Evolutionary conservation across 2,113 vertebrate species (phyloP), one percentile per base, ranked within the genome.

Genomic region (Candoia aspera): DNA sequence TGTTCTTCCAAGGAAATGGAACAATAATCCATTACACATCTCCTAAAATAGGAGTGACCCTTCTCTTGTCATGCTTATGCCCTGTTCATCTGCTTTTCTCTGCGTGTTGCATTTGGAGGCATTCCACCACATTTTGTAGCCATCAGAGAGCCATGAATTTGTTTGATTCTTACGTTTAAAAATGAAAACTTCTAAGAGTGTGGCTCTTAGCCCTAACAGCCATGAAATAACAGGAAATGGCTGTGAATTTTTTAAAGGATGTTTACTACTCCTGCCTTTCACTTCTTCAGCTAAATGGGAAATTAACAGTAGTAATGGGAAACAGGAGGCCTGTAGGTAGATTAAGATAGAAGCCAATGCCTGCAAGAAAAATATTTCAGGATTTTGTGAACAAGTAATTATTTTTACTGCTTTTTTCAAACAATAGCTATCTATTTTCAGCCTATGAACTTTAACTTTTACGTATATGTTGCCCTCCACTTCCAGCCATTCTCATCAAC

Each of bases 231-330:
- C 58, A 89, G 87, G 87, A 79, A 91, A 54, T 58, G 55, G 87
- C 24, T 88, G 55, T 91, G 90, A 86, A 29, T 54, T 73, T 86
- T 86, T 60, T 42, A 84, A 90, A 83, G 53, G 62, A 89, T 85
- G n/a, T 93, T 91, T 93, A 93, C 89, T 91, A 91, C 37, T 73
- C 58, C 62, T 88, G 62, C n/a, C 55, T 60, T 86, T 90, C 53
- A 88, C n/a, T 79, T 84, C 53, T 68, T 59, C 54, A 73, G 42
- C 33, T 86, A 85, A 86, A 86, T 89, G 86, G 46, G 87, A 88
- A 91, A 87, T 57, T 89, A 84, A 93, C 59, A 86, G 85, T 64
- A 62, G 10, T 90, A 86, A 93, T 90, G n/a, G 29, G 83, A 79
- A 86, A 93, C 86, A 93, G 87, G 15, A 89, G 86, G 79, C 23